Evolutionary conservation across 2,797 vertebrate genomes (phyloP).

Genomic region (Sciurus carolinensis): DNA sequence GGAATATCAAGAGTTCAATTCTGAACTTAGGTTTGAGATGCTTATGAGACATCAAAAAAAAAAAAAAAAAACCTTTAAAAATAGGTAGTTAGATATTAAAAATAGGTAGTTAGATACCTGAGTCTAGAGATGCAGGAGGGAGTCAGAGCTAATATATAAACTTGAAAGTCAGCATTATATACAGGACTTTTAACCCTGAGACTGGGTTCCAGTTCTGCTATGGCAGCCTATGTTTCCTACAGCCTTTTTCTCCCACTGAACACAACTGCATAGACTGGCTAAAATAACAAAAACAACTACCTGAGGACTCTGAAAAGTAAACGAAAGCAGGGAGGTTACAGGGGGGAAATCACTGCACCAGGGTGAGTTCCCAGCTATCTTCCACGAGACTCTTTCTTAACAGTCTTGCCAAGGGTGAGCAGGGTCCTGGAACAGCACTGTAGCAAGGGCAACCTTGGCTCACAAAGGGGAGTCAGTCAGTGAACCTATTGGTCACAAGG

Average conservation of each 20-base stretch:
- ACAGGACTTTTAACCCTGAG: not conserved
- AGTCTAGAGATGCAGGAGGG: not conserved
- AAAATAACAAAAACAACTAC: not conserved
- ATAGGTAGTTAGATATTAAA: not conserved
- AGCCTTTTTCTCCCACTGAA: not conserved
- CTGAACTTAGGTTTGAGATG: not conserved
- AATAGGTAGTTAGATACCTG: not conserved
- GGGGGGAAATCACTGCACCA: not conserved
- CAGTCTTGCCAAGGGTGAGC: not conserved
- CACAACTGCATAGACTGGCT: not conserved
- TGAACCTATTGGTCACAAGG: not conserved
- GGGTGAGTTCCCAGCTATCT: not conserved
- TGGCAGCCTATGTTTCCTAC: not conserved
- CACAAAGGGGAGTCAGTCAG: not conserved
- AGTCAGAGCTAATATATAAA: not conserved
- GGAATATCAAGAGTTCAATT: not conserved
- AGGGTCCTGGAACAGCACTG: not conserved
- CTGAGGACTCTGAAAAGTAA: not conserved
- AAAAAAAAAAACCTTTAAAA: not conserved
- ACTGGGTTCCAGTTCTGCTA: not conserved
- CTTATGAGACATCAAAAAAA: not conserved
- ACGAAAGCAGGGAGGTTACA: not conserved
- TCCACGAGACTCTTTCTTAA: not conserved
- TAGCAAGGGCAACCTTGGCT: not conserved
- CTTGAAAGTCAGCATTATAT: not conserved